These are phyloP conservation scores for Odontophorus gujanensis DNA, from an alignment of 2,113 vertebrate species.

Conservation along the genomic window DNA sequence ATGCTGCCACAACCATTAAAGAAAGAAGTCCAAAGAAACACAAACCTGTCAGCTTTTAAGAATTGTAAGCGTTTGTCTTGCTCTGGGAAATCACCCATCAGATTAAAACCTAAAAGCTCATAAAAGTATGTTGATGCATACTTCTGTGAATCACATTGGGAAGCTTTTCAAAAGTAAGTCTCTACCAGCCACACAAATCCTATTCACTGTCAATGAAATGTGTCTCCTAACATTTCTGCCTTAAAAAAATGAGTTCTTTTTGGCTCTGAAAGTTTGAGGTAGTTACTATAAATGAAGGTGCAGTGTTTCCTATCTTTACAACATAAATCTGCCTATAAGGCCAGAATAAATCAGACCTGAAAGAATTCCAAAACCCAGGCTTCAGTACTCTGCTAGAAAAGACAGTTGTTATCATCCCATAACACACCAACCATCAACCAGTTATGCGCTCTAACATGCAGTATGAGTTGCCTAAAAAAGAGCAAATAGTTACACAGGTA, in stretches of 20 bases:
- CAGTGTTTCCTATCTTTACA: background rate
- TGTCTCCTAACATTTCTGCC: background rate
- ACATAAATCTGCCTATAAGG: background rate
- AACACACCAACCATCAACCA: background rate
- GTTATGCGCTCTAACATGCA: background rate
- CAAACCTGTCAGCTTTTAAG: background rate
- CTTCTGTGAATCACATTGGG: background rate
- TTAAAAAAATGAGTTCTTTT: background rate
- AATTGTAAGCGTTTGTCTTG: background rate
- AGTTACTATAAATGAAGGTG: background rate
- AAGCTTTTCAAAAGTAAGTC: background rate
- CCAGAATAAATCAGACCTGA: background rate
- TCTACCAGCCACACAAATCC: background rate
- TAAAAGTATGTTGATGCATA: fast-evolving
- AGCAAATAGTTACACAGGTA: background rate
- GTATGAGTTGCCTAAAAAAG: background rate
- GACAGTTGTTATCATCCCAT: background rate
- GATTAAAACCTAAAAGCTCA: background rate
- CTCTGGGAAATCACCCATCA: background rate
- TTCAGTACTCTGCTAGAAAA: background rate
- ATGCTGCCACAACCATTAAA: background rate
- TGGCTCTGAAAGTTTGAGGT: background rate
- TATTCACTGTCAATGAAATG: background rate
- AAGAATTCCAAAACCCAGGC: background rate
- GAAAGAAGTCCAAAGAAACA: background rate